Conservation (phyloP, 2,797 vertebrate genomes). For the Tapera naevia region DNA sequence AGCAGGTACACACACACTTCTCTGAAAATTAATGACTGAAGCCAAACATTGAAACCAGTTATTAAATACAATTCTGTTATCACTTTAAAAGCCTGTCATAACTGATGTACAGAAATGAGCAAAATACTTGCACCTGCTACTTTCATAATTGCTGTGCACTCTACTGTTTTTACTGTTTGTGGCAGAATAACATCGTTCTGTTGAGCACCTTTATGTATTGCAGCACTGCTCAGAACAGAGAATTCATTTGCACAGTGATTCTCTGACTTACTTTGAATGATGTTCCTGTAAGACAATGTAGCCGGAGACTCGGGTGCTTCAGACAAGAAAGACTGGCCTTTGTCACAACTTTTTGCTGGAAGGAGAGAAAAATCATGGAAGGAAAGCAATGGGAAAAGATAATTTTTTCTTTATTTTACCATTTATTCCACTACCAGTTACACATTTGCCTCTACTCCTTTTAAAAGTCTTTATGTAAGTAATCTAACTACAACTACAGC, state of each 20-base stretch:
- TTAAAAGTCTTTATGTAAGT: background rate
- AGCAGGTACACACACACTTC: background rate
- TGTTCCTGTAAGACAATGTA: slow-evolving; percentile 78
- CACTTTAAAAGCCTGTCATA: background rate
- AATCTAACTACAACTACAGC: background rate
- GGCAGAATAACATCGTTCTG: background rate
- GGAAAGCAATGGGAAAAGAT: background rate
- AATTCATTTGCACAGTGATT: background rate
- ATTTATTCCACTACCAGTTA: background rate
- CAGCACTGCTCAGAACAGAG: background rate
- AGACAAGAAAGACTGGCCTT: slow-evolving; percentile 87
- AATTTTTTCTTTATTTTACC: background rate
- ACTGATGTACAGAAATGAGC: background rate
- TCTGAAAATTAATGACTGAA: background rate
- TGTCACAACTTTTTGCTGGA: slow-evolving; percentile 88
- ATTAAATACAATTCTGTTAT: rapidly evolving
- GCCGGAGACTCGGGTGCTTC: slow-evolving; percentile 88
- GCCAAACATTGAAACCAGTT: background rate
- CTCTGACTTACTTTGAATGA: slow-evolving; percentile 87
- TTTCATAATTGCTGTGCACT: background rate
- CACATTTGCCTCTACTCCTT: background rate
- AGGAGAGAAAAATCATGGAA: background rate
- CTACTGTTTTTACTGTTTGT: background rate
- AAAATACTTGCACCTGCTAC: background rate
- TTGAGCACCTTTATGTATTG: background rate